phyloP scores from a whole-genome alignment of 2,113 vertebrate genomes.

The Tenrec ecaudatus region DNA sequence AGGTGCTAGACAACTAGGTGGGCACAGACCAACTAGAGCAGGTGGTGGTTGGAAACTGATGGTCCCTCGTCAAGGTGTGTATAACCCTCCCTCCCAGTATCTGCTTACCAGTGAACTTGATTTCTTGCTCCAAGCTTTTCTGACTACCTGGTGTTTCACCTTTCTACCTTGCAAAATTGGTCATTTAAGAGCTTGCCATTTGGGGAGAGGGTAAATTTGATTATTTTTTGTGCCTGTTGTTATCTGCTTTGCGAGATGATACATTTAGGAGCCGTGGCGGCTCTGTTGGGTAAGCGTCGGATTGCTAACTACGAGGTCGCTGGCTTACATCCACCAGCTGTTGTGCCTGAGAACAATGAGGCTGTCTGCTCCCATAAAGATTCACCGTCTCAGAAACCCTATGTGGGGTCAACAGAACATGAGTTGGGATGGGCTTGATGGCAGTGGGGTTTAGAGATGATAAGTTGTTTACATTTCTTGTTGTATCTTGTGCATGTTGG shows the following conservation, averaged over 20 bases:
- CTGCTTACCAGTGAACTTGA: rapidly evolving
- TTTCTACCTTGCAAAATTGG: neutral
- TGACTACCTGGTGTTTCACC: neutral
- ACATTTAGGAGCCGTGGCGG: too few species aligned
- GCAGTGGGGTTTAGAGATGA: too few species aligned
- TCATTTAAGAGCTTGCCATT: neutral
- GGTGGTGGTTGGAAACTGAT: rapidly evolving
- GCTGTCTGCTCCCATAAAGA: too few species aligned
- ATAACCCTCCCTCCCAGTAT: rapidly evolving
- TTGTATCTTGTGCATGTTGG: neutral
- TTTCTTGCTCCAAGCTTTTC: neutral
- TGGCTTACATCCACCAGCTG: too few species aligned
- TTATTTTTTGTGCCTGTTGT: neutral
- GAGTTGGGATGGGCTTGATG: too few species aligned
- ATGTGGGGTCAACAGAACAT: too few species aligned
- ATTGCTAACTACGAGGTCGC: too few species aligned
- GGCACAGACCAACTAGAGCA: neutral
- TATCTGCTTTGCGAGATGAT: neutral
- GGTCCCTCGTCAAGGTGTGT: neutral
- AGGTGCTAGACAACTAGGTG: rapidly evolving
- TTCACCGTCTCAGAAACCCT: too few species aligned
- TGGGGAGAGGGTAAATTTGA: neutral
- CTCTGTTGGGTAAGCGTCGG: too few species aligned
- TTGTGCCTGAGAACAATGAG: too few species aligned
- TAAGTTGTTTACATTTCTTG: too few species aligned